Base-by-base conservation (phyloP, 1,140 invertebrate species). In the Zaprionus gabonicus region DNA sequence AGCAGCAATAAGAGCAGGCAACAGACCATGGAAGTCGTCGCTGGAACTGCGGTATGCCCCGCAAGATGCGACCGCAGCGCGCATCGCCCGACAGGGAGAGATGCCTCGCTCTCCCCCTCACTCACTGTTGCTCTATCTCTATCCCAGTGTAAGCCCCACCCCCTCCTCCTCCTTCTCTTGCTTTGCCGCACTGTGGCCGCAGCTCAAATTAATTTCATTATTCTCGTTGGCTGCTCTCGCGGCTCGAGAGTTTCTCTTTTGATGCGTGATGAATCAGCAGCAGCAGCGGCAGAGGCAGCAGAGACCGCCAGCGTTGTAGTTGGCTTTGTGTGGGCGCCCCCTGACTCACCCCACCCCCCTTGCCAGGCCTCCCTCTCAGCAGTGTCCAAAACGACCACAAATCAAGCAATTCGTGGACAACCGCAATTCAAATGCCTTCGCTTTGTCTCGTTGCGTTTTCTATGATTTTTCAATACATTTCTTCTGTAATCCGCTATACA, bases 161-260 rank as follows among this genome's bases (percentile, higher is more conserved):
- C 13, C 10, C 17, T 17, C 27, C 15, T 15, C 23, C 12, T 4
- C 23, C 23, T 23, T 0, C 23, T n/a, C 13, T 13, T 13, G 46
- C 12, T 53, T 27, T 36, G 25, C 41, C 27, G 5, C 25, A 17
- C 67, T 81, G 67, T 51, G 73, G 69, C 77, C 57, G 71, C 77
- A 77, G 81, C 59, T 84, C 36, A 75, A 85, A 84, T 85, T 85
- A 84, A 85, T 85, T 81, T 71, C 73, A 81, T 85, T 84, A 81
- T 84, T 84, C 70, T 78, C 65, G 74, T 80, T 80, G 74, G 64
- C 64, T 78, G 76, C 69, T 55, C 66, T 62, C 41, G 25, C 49
- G 34, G 13, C 41, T 66, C 38, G 62, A 49, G 53, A 83, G 69
- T 81, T 81, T 81, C 60, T 66, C 65, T 79, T 79, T 72, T 79